A percentile compares a stretch with the other conserved stretches of the same genome.
These are phyloP conservation scores for Ooceraea biroi DNA, from an alignment of 1,140 invertebrate genomes.

Conservation along the genomic window DNA sequence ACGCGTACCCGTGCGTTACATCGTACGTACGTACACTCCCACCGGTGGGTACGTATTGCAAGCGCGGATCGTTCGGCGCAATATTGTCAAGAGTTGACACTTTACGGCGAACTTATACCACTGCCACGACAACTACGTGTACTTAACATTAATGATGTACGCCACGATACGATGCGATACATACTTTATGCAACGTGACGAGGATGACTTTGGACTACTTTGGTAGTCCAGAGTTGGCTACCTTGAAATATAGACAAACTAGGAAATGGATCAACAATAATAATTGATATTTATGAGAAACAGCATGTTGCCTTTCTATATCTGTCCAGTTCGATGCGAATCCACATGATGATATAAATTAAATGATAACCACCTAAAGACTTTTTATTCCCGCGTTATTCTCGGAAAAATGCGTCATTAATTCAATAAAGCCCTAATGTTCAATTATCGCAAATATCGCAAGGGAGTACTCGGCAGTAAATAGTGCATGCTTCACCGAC, in stretches of 20 bases:
- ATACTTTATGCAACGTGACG: conserved; percentile 30
- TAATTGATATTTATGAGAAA: not conserved
- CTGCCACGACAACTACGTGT: not conserved
- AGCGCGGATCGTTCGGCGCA: conserved; percentile 67
- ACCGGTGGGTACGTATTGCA: conserved; percentile 75
- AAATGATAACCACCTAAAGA: too few species aligned
- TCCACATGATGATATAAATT: too few species aligned
- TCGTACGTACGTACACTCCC: conserved; percentile 50
- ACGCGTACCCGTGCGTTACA: conserved; percentile 50
- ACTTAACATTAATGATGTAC: conserved; percentile 15
- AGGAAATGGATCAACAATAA: not conserved
- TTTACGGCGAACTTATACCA: conserved; percentile 32
- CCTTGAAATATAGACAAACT: conserved; percentile 6
- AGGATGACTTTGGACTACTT: too few species aligned
- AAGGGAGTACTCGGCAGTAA: not conserved
- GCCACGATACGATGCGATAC: not conserved
- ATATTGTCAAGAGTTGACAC: conserved; percentile 47
- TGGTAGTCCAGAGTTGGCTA: not conserved
- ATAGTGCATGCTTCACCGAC: conserved; percentile 2
- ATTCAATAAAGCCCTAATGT: not conserved
- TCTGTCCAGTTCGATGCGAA: too few species aligned
- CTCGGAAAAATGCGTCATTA: too few species aligned
- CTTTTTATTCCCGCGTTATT: too few species aligned
- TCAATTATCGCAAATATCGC: not conserved
- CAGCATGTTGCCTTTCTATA: not conserved